Percentiles rank a stretch among this genome's conserved stretches.
phyloP scores from a whole-genome alignment of 2,113 vertebrate species.

The Sisor rabdophorus region DNA sequence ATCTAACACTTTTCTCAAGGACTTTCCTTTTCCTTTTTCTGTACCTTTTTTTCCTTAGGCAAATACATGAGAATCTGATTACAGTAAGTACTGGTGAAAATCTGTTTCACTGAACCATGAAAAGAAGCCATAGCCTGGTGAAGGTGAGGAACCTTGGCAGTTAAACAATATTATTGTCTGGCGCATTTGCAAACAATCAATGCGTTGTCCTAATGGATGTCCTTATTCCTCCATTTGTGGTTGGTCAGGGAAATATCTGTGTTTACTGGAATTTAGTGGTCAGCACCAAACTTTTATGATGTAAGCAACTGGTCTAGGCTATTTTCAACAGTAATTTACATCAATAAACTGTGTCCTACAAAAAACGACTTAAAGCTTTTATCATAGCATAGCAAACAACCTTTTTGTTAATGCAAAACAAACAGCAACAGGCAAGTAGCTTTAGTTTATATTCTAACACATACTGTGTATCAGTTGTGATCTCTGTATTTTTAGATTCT shows the following conservation, averaged over 20 bases:
- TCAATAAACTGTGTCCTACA: not conserved
- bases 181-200: not conserved
- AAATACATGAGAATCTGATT: not conserved
- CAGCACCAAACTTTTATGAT: slow-evolving; percentile 19
- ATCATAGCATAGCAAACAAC: not conserved
- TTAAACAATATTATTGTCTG: not conserved
- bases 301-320: not conserved
- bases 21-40: too few species aligned
- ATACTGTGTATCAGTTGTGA: too few species aligned
- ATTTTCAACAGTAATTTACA: not conserved
- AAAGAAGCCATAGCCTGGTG: not conserved
- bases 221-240: not conserved
- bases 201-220: not conserved
- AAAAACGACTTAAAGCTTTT: not conserved
- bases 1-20: too few species aligned
- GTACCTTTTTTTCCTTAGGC: too few species aligned
- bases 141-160: not conserved
- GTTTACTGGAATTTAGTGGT: slow-evolving; percentile 15
- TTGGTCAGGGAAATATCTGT: slow-evolving; percentile 1
- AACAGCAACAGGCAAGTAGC: not conserved
- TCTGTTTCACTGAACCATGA: slow-evolving; percentile 12
- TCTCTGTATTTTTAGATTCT: too few species aligned
- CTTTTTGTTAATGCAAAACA: not conserved
- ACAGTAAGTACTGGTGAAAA: not conserved
- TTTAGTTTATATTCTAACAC: not conserved